These are phyloP conservation scores for Merluccius polli DNA, from an alignment of 2,797 vertebrate species.

Conservation along the genomic window DNA sequence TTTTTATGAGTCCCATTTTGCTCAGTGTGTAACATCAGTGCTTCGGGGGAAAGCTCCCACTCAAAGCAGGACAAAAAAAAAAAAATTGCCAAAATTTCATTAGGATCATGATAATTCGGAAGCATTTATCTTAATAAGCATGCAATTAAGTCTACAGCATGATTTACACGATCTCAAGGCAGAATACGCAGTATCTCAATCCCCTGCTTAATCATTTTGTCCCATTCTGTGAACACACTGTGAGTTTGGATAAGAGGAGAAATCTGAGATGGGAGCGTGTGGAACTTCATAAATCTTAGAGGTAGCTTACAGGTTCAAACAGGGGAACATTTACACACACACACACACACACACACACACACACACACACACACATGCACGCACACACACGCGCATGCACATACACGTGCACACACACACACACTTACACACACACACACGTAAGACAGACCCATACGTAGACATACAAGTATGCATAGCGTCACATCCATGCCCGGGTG, in stretches of 20 bases:
- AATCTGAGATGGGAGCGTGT: slow-evolving; percentile 39
- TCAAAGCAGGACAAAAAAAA: slow-evolving; percentile 14
- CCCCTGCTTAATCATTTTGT: slow-evolving; percentile 61
- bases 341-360: slow-evolving; percentile 2
- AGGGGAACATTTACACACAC: slow-evolving; percentile 9
- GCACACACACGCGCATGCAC: not conserved
- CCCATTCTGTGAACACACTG: slow-evolving; percentile 24
- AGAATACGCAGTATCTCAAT: slow-evolving; percentile 61
- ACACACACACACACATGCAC: slow-evolving; percentile 6
- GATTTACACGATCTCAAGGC: slow-evolving; percentile 56
- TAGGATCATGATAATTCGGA: slow-evolving; percentile 30
- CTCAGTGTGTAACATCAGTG: slow-evolving; percentile 15
- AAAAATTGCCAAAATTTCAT: slow-evolving; percentile 36
- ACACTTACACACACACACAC: not conserved
- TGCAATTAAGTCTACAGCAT: slow-evolving; percentile 46
- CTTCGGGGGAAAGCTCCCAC: slow-evolving; percentile 29
- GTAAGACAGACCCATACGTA: not conserved
- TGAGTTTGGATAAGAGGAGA: slow-evolving; percentile 49
- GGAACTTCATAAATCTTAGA: slow-evolving; percentile 43
- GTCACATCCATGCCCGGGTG: not conserved
- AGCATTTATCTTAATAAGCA: slow-evolving; percentile 55
- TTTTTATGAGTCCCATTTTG: slow-evolving; percentile 9
- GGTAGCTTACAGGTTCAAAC: slow-evolving; percentile 28
- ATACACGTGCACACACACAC: slow-evolving; percentile 34
- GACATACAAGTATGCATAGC: not conserved